phyloP scores from a whole-genome alignment of 2,113 vertebrate genomes.

The Glareola pratincola region DNA sequence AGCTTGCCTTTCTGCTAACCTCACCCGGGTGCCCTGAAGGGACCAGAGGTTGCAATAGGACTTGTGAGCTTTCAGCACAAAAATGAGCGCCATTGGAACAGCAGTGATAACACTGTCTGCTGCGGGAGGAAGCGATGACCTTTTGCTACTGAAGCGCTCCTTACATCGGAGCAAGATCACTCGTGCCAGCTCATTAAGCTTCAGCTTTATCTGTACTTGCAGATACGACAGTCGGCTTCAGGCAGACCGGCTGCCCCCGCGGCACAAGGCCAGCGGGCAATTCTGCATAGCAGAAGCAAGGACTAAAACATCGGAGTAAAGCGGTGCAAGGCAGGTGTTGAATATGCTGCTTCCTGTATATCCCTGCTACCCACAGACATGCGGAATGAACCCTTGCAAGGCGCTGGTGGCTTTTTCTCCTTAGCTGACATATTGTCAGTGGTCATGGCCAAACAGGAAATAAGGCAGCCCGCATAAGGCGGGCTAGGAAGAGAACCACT shows the following conservation, averaged over 20 bases:
- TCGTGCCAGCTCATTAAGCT: background rate
- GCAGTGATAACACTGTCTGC: background rate
- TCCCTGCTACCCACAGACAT: background rate
- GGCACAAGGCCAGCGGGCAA: background rate
- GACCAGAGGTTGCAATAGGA: background rate
- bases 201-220: background rate
- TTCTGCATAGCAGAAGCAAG: background rate
- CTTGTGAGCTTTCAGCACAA: background rate
- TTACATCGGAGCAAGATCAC: background rate
- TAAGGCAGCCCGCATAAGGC: background rate
- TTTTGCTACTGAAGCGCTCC: background rate
- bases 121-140: background rate
- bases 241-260: background rate
- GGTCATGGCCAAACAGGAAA: background rate
- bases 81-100: background rate
- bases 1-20: background rate
- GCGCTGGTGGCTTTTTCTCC: background rate
- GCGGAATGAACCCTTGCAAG: background rate
- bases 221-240: background rate
- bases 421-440: background rate
- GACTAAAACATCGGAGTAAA: background rate
- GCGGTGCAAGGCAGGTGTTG: background rate
- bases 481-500: background rate
- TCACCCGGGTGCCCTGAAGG: background rate
- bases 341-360: background rate